Base-by-base conservation (phyloP, 2,797 vertebrate genomes). In the Hoplostethus atlanticus region DNA sequence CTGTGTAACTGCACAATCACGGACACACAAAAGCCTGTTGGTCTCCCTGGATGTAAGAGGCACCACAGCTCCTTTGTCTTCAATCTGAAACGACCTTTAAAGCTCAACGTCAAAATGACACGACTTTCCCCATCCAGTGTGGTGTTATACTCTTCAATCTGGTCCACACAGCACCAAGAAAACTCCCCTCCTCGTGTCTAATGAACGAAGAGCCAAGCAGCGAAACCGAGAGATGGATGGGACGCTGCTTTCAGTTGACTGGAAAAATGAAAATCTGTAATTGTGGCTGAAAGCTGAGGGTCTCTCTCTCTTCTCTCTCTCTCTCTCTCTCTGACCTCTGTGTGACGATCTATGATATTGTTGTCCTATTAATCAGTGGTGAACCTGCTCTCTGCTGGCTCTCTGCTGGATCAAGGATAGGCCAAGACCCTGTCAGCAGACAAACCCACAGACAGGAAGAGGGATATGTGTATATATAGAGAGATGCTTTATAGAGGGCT, bases 341-440 rank as follows among this genome's bases (percentile, higher is more conserved):
- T 30, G 47, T n/a, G 71, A 64, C 40, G 11, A 11, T 57, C 54
- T 4, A 52, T 76, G 57, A 67, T 44, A 21, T 55, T 25, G 38
- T 9, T 3, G 54, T 63, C 34, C 47, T 68, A 79, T 87, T 86
- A 79, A 82, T 88, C 84, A 83, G 56, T 0, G 13, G 47, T 6
- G 46, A 71, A 50, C 21, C 40, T n/a, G 51, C 68, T 64, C 62
- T 75, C 8, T 60, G 62, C 77, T 9, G 63, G 38, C 51, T 64
- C 62, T 30, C 21, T 0, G 68, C 56, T 63, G 55, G 59, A 69
- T 80, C 79, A 73, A 77, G 79, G 74, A 73, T 21, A 34, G 77
- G 72, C 74, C 69, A 64, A 68, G 76, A 76, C 25, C 48, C 71
- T 60, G 67, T 58, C 59, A 71, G 55, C 52, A 57, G 61, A 62